A percentile compares a stretch with the other conserved stretches of the same genome.
Conservation (phyloP, 2,888 invertebrate genomes). For the Hirtodrosophila alboralis region DNA sequence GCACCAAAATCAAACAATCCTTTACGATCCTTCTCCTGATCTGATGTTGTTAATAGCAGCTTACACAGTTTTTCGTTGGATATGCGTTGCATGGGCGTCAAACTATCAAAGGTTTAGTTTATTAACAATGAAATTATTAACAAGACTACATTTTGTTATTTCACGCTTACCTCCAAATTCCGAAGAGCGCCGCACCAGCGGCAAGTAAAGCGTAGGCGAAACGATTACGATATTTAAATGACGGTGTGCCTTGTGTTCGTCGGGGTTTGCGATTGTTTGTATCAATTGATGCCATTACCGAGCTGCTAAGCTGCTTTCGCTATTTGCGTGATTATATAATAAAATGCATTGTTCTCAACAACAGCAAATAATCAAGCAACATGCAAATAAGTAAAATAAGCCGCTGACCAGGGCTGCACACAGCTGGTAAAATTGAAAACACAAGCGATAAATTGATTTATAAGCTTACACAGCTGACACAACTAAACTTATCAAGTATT, state of each 20-base stretch:
- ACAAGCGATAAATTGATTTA: background rate
- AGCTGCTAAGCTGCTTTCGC: slow-evolving; percentile 7
- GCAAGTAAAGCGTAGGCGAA: slow-evolving; percentile 85
- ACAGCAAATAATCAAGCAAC: slow-evolving; percentile 9
- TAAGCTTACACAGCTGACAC: background rate
- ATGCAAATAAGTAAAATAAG: slow-evolving; percentile 1
- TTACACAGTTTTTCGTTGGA: slow-evolving; percentile 64
- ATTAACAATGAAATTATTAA: slow-evolving; percentile 1
- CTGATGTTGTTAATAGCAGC: slow-evolving; percentile 34
- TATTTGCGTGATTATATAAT: slow-evolving; percentile 56
- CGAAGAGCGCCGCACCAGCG: slow-evolving; percentile 78
- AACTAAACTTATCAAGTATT: background rate
- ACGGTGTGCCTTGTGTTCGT: slow-evolving; percentile 88
- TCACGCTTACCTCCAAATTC: slow-evolving; percentile 70
- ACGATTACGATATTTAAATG: slow-evolving; percentile 86
- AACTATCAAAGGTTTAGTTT: slow-evolving; percentile 47
- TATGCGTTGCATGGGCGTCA: slow-evolving; percentile 70
- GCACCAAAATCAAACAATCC: slow-evolving; percentile 69
- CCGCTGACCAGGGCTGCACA: slow-evolving; percentile 36
- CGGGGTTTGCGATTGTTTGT: slow-evolving; percentile 87
- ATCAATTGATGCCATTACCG: slow-evolving; percentile 83
- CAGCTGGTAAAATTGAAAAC: background rate
- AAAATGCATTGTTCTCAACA: slow-evolving; percentile 42
- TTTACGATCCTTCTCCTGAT: slow-evolving; percentile 75
- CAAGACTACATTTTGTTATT: background rate